phyloP scores from a whole-genome alignment of 2,888 invertebrate species.

The Salticus scenicus region DNA sequence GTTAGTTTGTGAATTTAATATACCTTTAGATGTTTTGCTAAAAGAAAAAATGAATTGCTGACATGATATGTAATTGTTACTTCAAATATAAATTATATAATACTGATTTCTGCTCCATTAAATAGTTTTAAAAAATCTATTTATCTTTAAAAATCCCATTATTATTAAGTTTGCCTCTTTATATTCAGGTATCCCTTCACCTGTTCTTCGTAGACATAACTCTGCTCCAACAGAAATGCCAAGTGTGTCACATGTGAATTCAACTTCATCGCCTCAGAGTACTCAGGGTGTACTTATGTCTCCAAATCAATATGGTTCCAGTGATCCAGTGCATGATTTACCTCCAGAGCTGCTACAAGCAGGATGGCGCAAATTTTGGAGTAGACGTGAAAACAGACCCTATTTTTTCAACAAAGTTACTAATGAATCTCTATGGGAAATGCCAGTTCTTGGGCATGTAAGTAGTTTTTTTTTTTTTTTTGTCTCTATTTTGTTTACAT shows the following conservation, averaged over 20 bases:
- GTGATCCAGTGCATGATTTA: constrained; percentile 77
- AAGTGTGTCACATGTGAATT: constrained; percentile 35
- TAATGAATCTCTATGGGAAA: constrained; percentile 97
- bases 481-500: not conserved
- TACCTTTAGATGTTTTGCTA: no score
- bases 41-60: no score
- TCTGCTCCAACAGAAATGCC: constrained; percentile 62
- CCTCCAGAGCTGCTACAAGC: constrained; percentile 85
- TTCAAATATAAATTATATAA: no score
- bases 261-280: constrained; percentile 53
- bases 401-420: constrained; percentile 98
- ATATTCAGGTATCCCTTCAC: constrained; percentile 35
- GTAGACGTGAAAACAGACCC: constrained; percentile 93
- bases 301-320: constrained; percentile 69
- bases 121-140: no score
- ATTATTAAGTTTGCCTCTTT: no score
- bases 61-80: no score
- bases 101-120: no score
- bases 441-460: constrained; percentile 82
- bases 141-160: no score
- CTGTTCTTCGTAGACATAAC: constrained; percentile 53
- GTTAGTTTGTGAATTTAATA: no score
- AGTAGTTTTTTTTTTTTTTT: constrained; percentile 11
- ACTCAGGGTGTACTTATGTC: constrained; percentile 63
- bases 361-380: constrained; percentile 98